Evolutionary conservation across 2,113 vertebrate species (phyloP).

Genomic region (Baryphthengus martii): DNA sequence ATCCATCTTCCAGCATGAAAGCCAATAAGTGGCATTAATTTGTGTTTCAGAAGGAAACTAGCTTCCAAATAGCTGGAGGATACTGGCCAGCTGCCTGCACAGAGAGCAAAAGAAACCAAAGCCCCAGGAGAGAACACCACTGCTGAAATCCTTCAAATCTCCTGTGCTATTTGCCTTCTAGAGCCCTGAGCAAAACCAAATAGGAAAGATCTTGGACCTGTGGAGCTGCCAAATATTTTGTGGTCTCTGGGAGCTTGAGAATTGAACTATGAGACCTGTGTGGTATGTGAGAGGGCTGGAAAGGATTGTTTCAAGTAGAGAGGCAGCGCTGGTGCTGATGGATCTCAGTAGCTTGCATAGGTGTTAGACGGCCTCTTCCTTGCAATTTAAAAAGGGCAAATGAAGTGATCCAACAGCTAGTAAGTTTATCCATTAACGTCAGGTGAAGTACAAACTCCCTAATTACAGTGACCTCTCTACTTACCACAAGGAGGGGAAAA

Average conservation of each 20-base stretch:
- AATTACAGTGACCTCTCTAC: background rate
- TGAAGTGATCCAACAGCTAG: background rate
- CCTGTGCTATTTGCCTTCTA: constrained; percentile 11
- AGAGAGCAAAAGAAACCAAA: background rate
- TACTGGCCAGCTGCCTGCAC: background rate
- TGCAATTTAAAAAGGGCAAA: background rate
- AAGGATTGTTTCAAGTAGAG: constrained; percentile 15
- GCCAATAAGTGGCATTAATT: background rate
- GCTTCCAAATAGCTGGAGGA: background rate
- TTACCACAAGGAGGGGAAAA: background rate
- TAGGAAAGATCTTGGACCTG: constrained; percentile 71
- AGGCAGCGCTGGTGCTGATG: background rate
- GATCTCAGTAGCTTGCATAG: background rate
- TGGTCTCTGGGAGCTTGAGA: constrained; percentile 56
- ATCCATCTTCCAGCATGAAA: background rate
- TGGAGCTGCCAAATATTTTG: constrained; percentile 64
- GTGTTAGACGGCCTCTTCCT: background rate
- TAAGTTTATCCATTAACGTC: background rate
- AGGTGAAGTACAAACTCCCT: background rate
- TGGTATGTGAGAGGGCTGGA: constrained; percentile 52
- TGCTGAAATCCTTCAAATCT: constrained; percentile 1
- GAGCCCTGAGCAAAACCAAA: constrained; percentile 60
- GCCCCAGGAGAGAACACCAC: background rate
- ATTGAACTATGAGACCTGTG: constrained; percentile 36
- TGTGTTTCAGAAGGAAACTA: constrained; percentile 14